Percentiles rank a stretch among this genome's conserved stretches.
These are phyloP conservation scores for Andrena cerasifolii DNA, from an alignment of 1,140 invertebrate species.

Conservation along the genomic window DNA sequence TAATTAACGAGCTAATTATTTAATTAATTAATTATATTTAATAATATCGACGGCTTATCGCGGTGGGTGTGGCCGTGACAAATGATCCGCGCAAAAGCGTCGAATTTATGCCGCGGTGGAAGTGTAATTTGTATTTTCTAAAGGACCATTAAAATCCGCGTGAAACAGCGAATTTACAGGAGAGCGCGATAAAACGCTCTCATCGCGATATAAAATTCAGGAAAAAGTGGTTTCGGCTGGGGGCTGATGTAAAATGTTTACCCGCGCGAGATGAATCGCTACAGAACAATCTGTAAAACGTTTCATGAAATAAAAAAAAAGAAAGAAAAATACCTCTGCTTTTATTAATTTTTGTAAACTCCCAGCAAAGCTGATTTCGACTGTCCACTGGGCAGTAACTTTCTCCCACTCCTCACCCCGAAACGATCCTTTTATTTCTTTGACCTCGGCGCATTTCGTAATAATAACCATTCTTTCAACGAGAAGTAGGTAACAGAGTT, in stretches of 20 bases:
- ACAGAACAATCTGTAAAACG: conserved; percentile 1
- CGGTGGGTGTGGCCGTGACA: not conserved
- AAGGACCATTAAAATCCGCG: conserved; percentile 31
- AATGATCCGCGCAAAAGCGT: not conserved
- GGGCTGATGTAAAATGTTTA: conserved; percentile 37
- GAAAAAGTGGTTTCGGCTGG: not conserved
- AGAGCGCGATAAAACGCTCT: conserved; percentile 6
- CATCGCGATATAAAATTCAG: conserved; percentile 22
- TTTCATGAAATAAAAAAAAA: too few species aligned
- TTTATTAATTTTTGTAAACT: not conserved
- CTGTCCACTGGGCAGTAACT: not conserved
- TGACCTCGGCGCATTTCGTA: not conserved
- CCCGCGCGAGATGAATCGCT: not conserved
- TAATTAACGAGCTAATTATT: conserved; percentile 30
- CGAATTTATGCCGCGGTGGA: conserved; percentile 14
- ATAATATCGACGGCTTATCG: conserved; percentile 15
- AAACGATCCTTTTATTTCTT: not conserved
- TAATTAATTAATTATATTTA: conserved; percentile 18
- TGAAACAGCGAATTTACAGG: conserved; percentile 23
- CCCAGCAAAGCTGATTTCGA: not conserved
- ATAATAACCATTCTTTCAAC: not conserved
- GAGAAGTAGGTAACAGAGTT: not conserved
- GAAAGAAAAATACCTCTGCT: not conserved
- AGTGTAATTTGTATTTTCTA: conserved; percentile 40
- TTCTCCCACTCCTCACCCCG: not conserved